phyloP scores from a whole-genome alignment of 2,888 invertebrate species.

The Drosophila lutescens region DNA sequence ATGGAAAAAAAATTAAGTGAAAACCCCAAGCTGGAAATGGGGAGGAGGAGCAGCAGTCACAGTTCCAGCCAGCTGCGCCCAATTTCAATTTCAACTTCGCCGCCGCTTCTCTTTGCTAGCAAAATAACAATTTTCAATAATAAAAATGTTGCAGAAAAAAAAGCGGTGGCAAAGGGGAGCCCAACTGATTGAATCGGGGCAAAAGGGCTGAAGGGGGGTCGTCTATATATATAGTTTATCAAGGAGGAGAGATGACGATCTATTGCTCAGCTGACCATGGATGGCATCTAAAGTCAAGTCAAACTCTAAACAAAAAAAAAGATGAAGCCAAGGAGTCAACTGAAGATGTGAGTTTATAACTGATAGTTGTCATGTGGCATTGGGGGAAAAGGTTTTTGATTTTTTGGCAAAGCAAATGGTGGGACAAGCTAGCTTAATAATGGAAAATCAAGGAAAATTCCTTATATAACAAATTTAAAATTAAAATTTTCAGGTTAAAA shows the following conservation, averaged over 20 bases:
- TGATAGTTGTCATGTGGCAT: not conserved
- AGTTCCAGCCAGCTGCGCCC: conserved; percentile 52
- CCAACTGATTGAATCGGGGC: conserved; percentile 29
- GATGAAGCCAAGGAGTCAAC: conserved; percentile 5
- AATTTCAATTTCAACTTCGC: conserved; percentile 45
- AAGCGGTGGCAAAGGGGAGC: not conserved
- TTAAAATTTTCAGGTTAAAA: no score
- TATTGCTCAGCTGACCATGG: conserved; percentile 29
- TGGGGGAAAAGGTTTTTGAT: not conserved
- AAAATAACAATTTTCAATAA: conserved; percentile 48
- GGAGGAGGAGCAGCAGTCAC: conserved; percentile 25
- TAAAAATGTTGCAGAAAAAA: conserved; percentile 32
- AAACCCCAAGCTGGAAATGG: not conserved
- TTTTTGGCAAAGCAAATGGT: not conserved
- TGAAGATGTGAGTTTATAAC: conserved; percentile 13
- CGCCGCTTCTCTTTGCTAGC: not conserved
- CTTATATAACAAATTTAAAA: no score
- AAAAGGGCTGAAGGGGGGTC: not conserved
- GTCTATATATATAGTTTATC: not conserved
- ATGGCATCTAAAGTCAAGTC: conserved; percentile 14
- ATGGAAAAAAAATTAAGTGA: not conserved
- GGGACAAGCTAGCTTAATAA: not conserved
- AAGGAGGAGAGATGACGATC: conserved; percentile 10
- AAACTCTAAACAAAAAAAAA: conserved; percentile 5
- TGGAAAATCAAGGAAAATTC: no score